phyloP scores from a whole-genome alignment of 2,797 vertebrate genomes.

The Rhynchotus rufescens region DNA sequence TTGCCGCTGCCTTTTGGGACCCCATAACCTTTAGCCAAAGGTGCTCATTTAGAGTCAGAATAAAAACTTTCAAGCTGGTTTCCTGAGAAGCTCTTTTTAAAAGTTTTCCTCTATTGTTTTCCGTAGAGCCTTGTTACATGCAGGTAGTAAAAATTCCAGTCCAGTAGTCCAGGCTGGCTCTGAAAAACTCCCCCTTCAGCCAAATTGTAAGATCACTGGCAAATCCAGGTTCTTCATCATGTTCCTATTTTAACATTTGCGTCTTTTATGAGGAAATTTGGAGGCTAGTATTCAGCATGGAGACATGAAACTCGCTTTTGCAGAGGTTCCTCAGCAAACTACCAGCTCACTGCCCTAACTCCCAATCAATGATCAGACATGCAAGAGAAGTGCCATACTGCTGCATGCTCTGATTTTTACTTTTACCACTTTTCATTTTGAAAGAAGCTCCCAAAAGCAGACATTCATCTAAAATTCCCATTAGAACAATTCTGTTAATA shows the following conservation, averaged over 20 bases:
- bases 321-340: neutral
- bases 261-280: neutral
- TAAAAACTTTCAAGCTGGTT: neutral
- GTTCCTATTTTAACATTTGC: neutral
- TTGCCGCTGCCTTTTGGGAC: neutral
- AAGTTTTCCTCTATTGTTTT: neutral
- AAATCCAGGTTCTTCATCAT: neutral
- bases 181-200: neutral
- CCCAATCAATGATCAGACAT: neutral
- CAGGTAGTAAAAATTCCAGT: neutral
- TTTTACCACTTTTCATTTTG: neutral
- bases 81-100: neutral
- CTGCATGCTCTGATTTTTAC: conserved; percentile 2
- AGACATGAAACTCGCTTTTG: neutral
- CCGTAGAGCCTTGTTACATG: neutral
- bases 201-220: neutral
- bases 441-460: conserved; percentile 4
- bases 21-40: neutral
- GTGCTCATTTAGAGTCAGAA: neutral
- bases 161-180: neutral
- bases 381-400: neutral
- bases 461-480: conserved; percentile 58
- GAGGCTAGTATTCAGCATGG: neutral
- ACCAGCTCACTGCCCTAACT: neutral
- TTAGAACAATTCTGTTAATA: conserved; percentile 69